Evolutionary conservation across 1,140 invertebrate genomes (phyloP), one percentile per base, ranked within the genome.

Genomic region (Capitella teleta): DNA sequence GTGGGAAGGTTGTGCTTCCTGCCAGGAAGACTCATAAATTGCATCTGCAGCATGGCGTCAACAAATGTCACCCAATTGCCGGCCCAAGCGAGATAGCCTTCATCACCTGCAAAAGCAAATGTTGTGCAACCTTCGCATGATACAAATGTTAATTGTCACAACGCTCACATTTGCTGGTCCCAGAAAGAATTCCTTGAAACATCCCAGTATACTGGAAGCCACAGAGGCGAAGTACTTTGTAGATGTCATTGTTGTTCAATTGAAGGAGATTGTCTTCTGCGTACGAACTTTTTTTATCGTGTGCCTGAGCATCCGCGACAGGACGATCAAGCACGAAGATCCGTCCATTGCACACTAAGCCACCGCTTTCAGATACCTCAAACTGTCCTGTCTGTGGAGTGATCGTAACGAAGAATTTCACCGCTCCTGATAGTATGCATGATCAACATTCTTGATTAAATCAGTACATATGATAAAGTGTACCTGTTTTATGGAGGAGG

Each of bases 21-120:
- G 53, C 82, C 80, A 53, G 81, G 79, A 1, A 52, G 37, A 32
- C 82, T 80, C 19, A 95, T 69, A 54, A 96, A 84, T 37, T 78
- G 80, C 55, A 92, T 89, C 68, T 98, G 93, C 18, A 98, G 77
- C 82, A 97, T 87, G 0, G 87, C 92, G 62, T 98, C 93, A 61
- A 96, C 81, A 68, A 82, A 96, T 12, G 88, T 32, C n/a, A 51
- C 40, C 53, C 53, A 54, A 43, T 54, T 54, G 24, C 36, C 48
- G 14, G 14, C 19, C 48, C 53, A 50, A n/a, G 32, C 21, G 14
- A 92, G 67, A 59, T 80, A 74, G 14, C 86, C 87, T 38, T 58
- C 62, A 0, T 66, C 66, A 25, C 72, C 74, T 74, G 48, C 6
- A 41, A n/a, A n/a, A n/a, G n/a, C n/a, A n/a, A n/a, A n/a, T n/a